These are phyloP conservation scores for Lepisosteus oculatus DNA, from an alignment of 2,113 vertebrate genomes.

Conservation along the genomic window DNA sequence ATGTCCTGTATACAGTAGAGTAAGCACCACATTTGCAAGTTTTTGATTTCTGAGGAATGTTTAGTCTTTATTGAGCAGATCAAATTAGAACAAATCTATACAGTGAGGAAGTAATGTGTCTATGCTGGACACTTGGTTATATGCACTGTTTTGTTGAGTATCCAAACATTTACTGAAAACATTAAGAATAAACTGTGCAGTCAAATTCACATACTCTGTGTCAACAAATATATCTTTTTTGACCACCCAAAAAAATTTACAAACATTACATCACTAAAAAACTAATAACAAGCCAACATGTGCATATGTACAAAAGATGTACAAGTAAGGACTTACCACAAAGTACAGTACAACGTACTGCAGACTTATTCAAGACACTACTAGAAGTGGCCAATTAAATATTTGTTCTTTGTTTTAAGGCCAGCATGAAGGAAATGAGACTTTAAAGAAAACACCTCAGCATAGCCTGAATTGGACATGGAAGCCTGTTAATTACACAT, in stretches of 20 bases:
- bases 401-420: constrained; percentile 11
- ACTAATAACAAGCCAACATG: constrained; percentile 57
- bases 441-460: neutral
- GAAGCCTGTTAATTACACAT: neutral
- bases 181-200: constrained; percentile 35
- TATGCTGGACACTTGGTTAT: constrained; percentile 66
- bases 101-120: constrained; percentile 50
- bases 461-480: neutral
- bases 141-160: constrained; percentile 70
- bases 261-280: constrained; percentile 68
- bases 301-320: constrained; percentile 77
- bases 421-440: constrained; percentile 4
- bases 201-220: constrained; percentile 43
- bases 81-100: constrained; percentile 49
- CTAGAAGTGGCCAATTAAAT: constrained; percentile 6
- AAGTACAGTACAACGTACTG: neutral
- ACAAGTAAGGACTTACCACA: constrained; percentile 39
- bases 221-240: constrained; percentile 39
- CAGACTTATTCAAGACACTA: neutral
- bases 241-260: constrained; percentile 37
- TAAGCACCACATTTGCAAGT: constrained; percentile 48
- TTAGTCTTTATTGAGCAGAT: constrained; percentile 56
- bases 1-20: constrained; percentile 43
- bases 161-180: constrained; percentile 55
- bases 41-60: constrained; percentile 40